Evolutionary conservation across 2,888 invertebrate species (phyloP).

Genomic region (Callimorpha dominula): DNA sequence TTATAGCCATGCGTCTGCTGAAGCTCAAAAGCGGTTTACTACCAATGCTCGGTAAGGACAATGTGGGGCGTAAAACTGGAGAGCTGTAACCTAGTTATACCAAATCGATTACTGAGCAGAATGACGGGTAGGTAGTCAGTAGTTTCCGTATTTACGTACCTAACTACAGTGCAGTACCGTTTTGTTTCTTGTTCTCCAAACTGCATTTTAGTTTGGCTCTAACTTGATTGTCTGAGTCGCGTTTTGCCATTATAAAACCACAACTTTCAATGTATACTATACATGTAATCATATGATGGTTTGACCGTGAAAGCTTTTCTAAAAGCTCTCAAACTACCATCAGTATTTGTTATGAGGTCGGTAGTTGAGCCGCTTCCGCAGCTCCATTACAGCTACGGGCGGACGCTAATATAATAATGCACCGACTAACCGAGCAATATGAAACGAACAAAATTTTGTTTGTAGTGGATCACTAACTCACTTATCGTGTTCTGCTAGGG

Average conservation of each 20-base stretch:
- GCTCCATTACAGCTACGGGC: constrained; percentile 59
- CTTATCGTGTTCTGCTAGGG: constrained; percentile 7
- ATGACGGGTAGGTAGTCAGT: not conserved
- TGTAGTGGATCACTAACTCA: constrained; percentile 32
- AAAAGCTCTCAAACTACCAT: constrained; percentile 43
- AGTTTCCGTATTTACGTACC: not conserved
- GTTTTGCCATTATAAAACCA: not conserved
- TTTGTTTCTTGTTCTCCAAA: not conserved
- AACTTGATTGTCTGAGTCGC: not conserved
- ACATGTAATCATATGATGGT: not conserved
- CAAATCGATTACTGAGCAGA: not conserved
- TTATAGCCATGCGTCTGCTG: too few species aligned
- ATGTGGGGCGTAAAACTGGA: not conserved
- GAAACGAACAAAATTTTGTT: constrained; percentile 61
- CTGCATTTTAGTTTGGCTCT: not conserved
- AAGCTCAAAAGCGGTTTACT: too few species aligned
- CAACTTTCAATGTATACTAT: not conserved
- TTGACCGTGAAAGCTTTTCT: constrained; percentile 10
- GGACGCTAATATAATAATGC: constrained; percentile 66
- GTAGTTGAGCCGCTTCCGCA: constrained; percentile 43
- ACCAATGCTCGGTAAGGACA: too few species aligned
- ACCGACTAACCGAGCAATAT: constrained; percentile 56
- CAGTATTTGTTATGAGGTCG: constrained; percentile 43
- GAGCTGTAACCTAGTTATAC: not conserved
- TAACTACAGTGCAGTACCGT: not conserved